phyloP scores from a whole-genome alignment of 2,797 vertebrate genomes.

The Catamblyrhynchus diadema region DNA sequence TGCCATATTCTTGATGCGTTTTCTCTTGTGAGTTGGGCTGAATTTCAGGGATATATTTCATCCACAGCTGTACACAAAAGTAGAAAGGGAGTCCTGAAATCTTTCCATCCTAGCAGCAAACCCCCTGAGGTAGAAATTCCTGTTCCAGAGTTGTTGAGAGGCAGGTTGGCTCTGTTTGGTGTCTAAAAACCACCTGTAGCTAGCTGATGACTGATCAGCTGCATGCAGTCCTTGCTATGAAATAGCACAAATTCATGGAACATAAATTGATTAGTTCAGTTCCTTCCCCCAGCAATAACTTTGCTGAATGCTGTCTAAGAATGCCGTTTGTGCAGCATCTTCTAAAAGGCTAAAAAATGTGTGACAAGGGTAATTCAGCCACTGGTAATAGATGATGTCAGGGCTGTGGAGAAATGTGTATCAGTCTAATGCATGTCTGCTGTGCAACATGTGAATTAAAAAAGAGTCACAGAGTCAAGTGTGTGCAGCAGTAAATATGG shows the following conservation, averaged over 20 bases:
- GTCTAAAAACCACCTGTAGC: background rate
- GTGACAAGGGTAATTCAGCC: background rate
- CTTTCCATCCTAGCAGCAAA: background rate
- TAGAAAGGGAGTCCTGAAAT: background rate
- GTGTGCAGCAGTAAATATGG: conserved; percentile 16
- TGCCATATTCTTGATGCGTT: background rate
- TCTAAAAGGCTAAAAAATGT: conserved; percentile 35
- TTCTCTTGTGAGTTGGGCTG: background rate
- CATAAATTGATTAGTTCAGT: background rate
- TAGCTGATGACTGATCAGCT: background rate
- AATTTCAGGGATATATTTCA: background rate
- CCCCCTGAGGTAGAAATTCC: background rate
- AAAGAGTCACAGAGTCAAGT: background rate
- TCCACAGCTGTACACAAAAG: background rate
- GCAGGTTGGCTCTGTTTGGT: background rate
- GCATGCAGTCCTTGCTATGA: background rate
- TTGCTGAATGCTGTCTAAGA: conserved; percentile 37
- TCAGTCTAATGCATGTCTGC: background rate
- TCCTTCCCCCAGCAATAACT: background rate
- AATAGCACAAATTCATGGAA: background rate
- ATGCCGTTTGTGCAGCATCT: background rate
- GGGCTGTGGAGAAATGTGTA: background rate
- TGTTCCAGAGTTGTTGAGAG: background rate
- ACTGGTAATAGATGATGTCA: conserved; percentile 19
- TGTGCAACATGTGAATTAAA: background rate